phyloP scores from a whole-genome alignment of 2,113 vertebrate genomes.

The Choloepus hoffmanni region DNA sequence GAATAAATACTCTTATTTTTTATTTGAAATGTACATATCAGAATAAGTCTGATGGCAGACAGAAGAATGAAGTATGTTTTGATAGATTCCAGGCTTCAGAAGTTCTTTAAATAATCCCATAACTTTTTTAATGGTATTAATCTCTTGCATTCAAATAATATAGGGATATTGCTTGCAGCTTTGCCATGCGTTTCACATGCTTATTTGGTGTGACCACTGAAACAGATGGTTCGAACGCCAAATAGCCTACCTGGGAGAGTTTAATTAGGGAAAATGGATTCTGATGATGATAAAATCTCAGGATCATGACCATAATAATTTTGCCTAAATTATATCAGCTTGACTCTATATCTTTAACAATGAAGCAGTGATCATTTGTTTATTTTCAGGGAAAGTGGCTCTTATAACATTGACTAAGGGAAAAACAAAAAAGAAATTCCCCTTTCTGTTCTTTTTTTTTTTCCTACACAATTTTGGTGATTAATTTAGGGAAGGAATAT shows the following conservation, averaged over 20 bases:
- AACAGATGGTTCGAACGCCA: neutral
- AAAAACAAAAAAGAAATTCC: neutral
- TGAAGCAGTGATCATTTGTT: neutral
- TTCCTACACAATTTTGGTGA: neutral
- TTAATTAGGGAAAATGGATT: neutral
- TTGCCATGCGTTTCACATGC: neutral
- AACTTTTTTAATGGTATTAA: neutral
- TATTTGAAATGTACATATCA: neutral
- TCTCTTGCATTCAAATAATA: constrained; percentile 1
- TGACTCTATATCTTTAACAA: constrained; percentile 26
- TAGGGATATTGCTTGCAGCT: neutral
- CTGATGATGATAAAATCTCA: neutral
- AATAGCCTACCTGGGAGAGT: neutral
- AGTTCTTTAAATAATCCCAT: constrained; percentile 19
- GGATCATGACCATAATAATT: neutral
- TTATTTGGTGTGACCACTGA: neutral
- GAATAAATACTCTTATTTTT: neutral
- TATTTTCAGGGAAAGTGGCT: constrained; percentile 17
- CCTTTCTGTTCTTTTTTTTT: neutral
- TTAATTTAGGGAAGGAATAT: constrained; percentile 36
- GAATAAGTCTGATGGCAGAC: neutral
- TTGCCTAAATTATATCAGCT: neutral
- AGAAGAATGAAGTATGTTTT: neutral
- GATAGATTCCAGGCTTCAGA: neutral
- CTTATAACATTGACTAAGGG: neutral